Evolutionary conservation across 2,113 vertebrate genomes (phyloP).

Genomic region (Pelecanus crispus): DNA sequence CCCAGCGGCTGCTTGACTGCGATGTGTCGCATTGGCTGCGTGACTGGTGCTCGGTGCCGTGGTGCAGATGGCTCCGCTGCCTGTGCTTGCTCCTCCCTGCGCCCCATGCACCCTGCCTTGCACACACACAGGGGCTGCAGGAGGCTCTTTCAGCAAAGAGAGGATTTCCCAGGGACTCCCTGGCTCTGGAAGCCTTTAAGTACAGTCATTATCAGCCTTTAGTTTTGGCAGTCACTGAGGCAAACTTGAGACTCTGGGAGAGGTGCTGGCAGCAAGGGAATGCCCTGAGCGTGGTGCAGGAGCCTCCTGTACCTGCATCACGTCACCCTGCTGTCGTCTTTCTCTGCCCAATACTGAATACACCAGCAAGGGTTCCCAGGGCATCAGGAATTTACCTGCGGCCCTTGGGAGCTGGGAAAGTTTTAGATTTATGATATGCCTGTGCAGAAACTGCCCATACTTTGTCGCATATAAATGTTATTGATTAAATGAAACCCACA

Average conservation of each 20-base stretch:
- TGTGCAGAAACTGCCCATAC: neutral
- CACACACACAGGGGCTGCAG: too few relatives aligned
- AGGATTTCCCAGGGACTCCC: neutral
- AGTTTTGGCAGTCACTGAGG: neutral
- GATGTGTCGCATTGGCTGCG: rapidly evolving
- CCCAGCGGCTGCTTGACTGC: neutral
- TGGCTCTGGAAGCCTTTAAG: neutral
- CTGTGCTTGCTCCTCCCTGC: neutral
- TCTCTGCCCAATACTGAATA: neutral
- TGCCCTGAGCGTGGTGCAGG: neutral
- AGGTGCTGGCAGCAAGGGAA: neutral
- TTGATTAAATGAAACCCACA: neutral
- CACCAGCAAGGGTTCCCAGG: neutral
- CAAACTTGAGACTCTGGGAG: neutral
- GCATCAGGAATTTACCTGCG: neutral
- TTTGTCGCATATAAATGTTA: neutral
- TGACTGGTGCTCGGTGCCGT: neutral
- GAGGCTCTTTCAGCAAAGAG: neutral
- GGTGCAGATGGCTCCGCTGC: too few relatives aligned
- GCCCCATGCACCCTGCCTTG: neutral
- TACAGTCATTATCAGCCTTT: too few relatives aligned
- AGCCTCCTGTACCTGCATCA: neutral
- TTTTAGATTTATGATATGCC: neutral
- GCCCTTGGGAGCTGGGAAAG: neutral
- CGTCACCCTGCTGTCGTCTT: neutral